These are phyloP conservation scores for Ursus arctos DNA, from an alignment of 2,113 vertebrate genomes.

Conservation along the genomic window DNA sequence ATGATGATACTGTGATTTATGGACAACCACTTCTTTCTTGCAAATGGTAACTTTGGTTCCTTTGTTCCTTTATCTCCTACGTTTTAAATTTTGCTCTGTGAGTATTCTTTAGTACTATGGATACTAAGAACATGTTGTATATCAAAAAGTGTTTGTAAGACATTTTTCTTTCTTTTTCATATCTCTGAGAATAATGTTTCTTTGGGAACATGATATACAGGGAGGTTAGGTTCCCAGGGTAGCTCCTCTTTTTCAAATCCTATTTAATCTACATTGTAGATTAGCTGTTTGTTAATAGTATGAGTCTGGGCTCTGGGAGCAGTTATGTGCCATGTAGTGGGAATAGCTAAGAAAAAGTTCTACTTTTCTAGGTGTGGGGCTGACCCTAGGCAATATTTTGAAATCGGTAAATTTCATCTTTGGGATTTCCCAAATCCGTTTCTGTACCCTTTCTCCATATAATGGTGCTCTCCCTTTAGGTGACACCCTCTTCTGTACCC, in stretches of 20 bases:
- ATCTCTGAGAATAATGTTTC: constrained; percentile 60
- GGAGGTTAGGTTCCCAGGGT: constrained; percentile 58
- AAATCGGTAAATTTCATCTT: constrained; percentile 48
- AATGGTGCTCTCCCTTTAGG: background rate
- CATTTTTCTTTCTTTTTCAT: constrained; percentile 54
- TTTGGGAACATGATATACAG: constrained; percentile 54
- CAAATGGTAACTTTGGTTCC: constrained; percentile 50
- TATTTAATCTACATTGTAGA: constrained; percentile 51
- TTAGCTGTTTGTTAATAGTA: constrained; percentile 55
- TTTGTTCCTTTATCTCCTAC: constrained; percentile 28
- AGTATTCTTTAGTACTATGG: constrained; percentile 20
- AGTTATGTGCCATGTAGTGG: background rate
- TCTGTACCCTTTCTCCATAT: background rate
- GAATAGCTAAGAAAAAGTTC: constrained; percentile 42
- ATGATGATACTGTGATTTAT: constrained; percentile 38
- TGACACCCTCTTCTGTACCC: background rate
- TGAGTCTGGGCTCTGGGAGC: constrained; percentile 41
- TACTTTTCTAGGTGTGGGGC: background rate
- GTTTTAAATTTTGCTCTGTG: constrained; percentile 58
- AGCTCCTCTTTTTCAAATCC: constrained; percentile 14
- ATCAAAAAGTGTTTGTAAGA: constrained; percentile 33
- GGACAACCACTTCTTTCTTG: constrained; percentile 50
- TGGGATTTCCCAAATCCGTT: background rate
- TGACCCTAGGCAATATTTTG: constrained; percentile 37
- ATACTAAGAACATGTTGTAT: constrained; percentile 25